These are phyloP conservation scores for Felis chaus DNA, from an alignment of 2,113 vertebrate species.

Conservation along the genomic window DNA sequence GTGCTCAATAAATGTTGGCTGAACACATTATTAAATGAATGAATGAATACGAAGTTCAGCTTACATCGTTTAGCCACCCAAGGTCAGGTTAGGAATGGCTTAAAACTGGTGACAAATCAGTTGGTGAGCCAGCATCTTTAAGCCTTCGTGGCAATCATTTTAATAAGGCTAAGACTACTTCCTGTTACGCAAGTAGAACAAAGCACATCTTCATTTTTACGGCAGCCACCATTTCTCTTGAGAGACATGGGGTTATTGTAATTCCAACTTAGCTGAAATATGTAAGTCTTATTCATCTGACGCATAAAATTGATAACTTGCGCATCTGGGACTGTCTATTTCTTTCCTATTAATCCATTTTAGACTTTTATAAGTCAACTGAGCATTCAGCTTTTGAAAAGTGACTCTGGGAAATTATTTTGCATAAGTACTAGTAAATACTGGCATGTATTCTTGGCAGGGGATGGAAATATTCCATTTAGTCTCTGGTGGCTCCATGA, in stretches of 20 bases:
- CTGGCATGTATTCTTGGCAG: slow-evolving; percentile 82
- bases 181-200: slow-evolving; percentile 74
- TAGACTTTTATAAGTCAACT: slow-evolving; percentile 83
- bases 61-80: background rate
- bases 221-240: slow-evolving; percentile 67
- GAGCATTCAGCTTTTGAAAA: slow-evolving; percentile 85
- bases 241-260: slow-evolving; percentile 78
- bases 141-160: slow-evolving; percentile 46
- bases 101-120: background rate
- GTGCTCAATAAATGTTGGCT: background rate
- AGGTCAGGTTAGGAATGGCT: background rate
- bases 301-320: slow-evolving; percentile 83
- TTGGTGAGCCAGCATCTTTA: background rate
- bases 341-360: slow-evolving; percentile 86
- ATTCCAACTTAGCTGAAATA: slow-evolving; percentile 84
- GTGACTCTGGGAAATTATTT: slow-evolving; percentile 87
- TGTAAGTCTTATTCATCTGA: slow-evolving; percentile 76
- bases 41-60: background rate
- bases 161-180: slow-evolving; percentile 57
- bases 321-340: slow-evolving; percentile 80
- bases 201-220: slow-evolving; percentile 78
- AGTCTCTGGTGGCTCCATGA: slow-evolving; percentile 80
- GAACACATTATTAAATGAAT: background rate
- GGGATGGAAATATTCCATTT: slow-evolving; percentile 79
- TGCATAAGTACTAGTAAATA: slow-evolving; percentile 87